phyloP scores from a whole-genome alignment of 2,888 invertebrate species.

The Disparrhopalites patrizii region DNA sequence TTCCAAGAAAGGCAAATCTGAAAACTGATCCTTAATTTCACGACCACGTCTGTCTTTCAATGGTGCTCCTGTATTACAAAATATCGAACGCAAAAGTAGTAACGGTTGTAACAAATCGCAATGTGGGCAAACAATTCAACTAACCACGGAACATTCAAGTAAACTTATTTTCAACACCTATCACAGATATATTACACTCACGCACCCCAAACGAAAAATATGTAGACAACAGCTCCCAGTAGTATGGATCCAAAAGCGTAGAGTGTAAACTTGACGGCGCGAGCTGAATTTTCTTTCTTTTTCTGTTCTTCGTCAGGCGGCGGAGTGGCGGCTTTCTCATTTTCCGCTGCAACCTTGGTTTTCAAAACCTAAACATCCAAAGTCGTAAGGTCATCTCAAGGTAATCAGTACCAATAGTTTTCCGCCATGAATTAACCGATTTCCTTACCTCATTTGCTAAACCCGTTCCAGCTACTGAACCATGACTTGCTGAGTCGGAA shows the following conservation, averaged over 20 bases:
- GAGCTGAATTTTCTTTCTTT: constrained; percentile 67
- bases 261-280: constrained; percentile 62
- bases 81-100: background rate
- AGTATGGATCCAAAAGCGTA: constrained; percentile 51
- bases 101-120: background rate
- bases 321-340: constrained; percentile 2
- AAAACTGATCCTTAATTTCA: constrained; percentile 69
- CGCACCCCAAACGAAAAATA: constrained; percentile 52
- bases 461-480: background rate
- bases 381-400: background rate
- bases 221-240: constrained; percentile 49
- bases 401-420: no score
- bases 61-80: constrained; percentile 66
- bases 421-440: no score
- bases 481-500: background rate
- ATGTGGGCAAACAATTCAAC: no score
- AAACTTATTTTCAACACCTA: no score
- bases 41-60: constrained; percentile 67
- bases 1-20: constrained; percentile 62
- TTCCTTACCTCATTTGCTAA: constrained; percentile 12
- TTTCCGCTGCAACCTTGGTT: constrained; percentile 31
- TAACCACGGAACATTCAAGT: no score
- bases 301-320: constrained; percentile 53
- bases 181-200: no score
- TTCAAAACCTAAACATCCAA: constrained; percentile 33